Conservation (phyloP, 2,797 vertebrate species). For the Oophaga sylvatica region DNA sequence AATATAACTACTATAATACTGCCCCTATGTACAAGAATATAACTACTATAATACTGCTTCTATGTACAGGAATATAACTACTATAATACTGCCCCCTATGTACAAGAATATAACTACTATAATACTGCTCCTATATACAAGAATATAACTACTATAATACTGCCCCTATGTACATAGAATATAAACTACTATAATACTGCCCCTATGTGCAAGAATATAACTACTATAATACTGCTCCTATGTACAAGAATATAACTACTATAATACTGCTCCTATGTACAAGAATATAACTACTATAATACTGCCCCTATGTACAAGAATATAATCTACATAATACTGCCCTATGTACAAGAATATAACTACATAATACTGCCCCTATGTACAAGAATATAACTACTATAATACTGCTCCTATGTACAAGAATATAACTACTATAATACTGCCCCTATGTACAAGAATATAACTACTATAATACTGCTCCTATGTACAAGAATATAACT, state of each 20-base stretch:
- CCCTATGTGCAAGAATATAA: no score
- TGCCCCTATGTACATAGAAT: no score
- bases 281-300: slow-evolving; percentile 1
- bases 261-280: background rate
- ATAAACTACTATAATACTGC: slow-evolving; percentile 6
- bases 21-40: no score
- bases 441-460: no score
- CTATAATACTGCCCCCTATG: no score
- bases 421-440: slow-evolving; percentile 2
- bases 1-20: slow-evolving; percentile 5
- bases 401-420: background rate
- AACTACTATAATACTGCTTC: slow-evolving; percentile 2
- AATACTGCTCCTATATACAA: background rate
- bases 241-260: no score
- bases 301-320: no score
- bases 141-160: slow-evolving; percentile 2
- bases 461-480: background rate
- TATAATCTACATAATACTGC: no score
- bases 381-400: no score
- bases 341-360: background rate
- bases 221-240: no score
- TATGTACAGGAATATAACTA: background rate
- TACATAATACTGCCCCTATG: no score
- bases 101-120: no score
- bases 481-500: background rate